Evolutionary conservation across 2,888 invertebrate genomes (phyloP).

Genomic region (Dendrolimus houi): DNA sequence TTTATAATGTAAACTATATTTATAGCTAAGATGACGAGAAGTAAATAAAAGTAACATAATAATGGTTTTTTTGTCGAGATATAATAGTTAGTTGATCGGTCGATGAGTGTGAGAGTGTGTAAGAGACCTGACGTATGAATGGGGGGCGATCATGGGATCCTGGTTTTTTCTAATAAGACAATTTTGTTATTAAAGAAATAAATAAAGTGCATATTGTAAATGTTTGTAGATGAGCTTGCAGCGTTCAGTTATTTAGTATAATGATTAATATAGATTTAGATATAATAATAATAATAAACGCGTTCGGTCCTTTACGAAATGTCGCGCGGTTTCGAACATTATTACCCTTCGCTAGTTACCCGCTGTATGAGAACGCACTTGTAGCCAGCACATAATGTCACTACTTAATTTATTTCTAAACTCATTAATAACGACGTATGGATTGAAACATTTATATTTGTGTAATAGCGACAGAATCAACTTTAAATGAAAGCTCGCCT

Average conservation of each 20-base stretch:
- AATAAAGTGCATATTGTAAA: conserved; percentile 41
- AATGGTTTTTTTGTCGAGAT: conserved; percentile 11
- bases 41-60: conserved; percentile 15
- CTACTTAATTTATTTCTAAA: conserved; percentile 20
- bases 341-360: conserved; percentile 53
- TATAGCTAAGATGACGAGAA: conserved; percentile 59
- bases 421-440: conserved; percentile 1
- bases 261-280: conserved; percentile 26
- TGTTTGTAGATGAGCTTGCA: conserved; percentile 64
- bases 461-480: no score
- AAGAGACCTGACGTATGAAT: conserved; percentile 38
- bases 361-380: conserved; percentile 18
- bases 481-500: no score
- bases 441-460: neutral
- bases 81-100: conserved; percentile 46
- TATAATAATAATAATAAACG: neutral
- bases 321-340: conserved; percentile 13
- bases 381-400: conserved; percentile 26
- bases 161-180: conserved; percentile 31
- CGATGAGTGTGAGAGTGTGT: conserved; percentile 20
- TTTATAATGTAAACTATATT: conserved; percentile 70
- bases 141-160: conserved; percentile 20
- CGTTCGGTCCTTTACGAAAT: conserved; percentile 18
- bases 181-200: conserved; percentile 30
- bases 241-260: conserved; percentile 44